Base-by-base conservation (phyloP, 2,797 vertebrate genomes). In the Eulemur albifrons region DNA sequence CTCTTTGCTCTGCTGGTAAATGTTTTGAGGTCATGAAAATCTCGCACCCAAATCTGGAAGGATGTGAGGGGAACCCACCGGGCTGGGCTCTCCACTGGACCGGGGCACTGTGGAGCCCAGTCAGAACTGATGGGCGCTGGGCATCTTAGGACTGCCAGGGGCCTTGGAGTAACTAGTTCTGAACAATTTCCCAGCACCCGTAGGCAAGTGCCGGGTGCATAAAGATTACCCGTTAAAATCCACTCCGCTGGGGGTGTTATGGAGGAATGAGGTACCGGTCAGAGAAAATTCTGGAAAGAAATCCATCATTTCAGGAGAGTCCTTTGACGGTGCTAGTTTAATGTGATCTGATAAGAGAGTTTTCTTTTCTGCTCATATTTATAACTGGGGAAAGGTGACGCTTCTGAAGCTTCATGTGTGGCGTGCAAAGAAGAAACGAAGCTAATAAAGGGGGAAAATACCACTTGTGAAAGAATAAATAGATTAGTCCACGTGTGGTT, bases 241-340 rank as follows among this genome's bases (percentile, higher is more conserved):
- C 72, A 63, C 1, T 65, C 65, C 13, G 27, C 38, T 65, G 15
- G 27, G 25, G 1, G 1, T 54, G 27, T 72, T 72, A 35, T 23
- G 15, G 57, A 65, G 25, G 38, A 76, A 18, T 84, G 52, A 65
- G 13, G n/a, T 23, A 30, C 40, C 54, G 5, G 38, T 77, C 67
- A 85, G 72, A 94, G 77, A 93, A 90, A n/a, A 59, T 97, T 93
- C 95, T 87, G 32, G 90, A 96, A 76, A 93, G 82, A 85, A 90
- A 63, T 67, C 9, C 10, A 21, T 82, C n/a, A 45, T 85, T 92
- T 96, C n/a, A 76, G 52, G 45, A 92, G 54, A 92, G 38, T 72
- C 72, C 54, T 82, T 57, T 52, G 61, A 83, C 43, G 86, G 70
- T 63, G 23, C 77, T 73, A 54, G 63, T 79, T 80, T 59, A 52